phyloP scores from a whole-genome alignment of 1,140 invertebrate species.

The Hyles vespertilio region DNA sequence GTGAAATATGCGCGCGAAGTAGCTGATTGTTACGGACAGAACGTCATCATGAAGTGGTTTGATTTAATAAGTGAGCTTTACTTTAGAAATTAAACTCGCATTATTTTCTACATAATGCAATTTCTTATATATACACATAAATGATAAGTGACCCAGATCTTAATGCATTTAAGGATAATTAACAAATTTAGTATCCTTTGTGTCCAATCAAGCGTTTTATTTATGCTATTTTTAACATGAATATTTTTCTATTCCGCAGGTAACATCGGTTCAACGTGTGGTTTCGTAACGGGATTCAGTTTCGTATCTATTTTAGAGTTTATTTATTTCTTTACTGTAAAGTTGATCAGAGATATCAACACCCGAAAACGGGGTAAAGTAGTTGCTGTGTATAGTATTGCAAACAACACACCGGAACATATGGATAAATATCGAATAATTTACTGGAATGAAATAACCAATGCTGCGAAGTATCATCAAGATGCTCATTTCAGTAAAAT shows the following conservation, averaged over 20 bases:
- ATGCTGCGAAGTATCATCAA: background rate
- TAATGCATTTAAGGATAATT: too few species aligned
- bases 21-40: conserved; percentile 64
- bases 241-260: conserved; percentile 54
- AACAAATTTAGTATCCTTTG: too few species aligned
- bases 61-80: conserved; percentile 68
- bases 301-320: conserved; percentile 77
- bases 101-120: too few species aligned
- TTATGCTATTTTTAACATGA: too few species aligned
- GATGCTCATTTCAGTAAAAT: background rate
- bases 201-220: too few species aligned
- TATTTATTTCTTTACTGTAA: conserved; percentile 74
- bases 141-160: too few species aligned
- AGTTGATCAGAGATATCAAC: conserved; percentile 42
- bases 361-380: conserved; percentile 13
- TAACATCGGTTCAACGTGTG: conserved; percentile 78
- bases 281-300: conserved; percentile 79
- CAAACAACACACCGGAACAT: conserved; percentile 23
- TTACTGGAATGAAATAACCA: conserved; percentile 61
- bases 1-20: conserved; percentile 62
- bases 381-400: background rate
- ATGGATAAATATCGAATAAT: conserved; percentile 46
- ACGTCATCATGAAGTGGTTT: conserved; percentile 72
- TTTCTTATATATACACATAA: too few species aligned
- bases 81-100: background rate